phyloP scores from a whole-genome alignment of 1,140 invertebrate species.

The Diabrotica undecimpunctata region DNA sequence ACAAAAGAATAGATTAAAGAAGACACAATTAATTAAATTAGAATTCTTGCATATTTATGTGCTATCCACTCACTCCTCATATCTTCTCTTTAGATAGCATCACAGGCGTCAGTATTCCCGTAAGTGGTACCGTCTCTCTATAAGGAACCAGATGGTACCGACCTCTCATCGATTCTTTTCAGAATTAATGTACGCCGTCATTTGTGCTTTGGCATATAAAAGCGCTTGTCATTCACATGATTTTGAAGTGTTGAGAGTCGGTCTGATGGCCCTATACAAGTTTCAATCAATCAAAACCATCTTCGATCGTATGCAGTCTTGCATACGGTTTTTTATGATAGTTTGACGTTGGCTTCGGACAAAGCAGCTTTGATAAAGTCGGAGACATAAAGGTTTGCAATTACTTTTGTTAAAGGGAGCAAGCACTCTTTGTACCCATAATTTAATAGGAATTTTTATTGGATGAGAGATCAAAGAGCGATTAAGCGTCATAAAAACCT shows the following conservation, averaged over 20 bases:
- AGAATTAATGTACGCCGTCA: constrained; percentile 9
- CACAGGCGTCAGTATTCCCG: not conserved
- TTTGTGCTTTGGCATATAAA: not conserved
- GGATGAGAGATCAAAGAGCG: not conserved
- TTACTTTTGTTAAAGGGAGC: constrained; percentile 6
- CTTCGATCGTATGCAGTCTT: not conserved
- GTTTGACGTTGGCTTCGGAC: not conserved
- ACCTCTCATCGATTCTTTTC: constrained; percentile 9
- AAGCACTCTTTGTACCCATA: constrained; percentile 1
- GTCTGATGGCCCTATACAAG: constrained; percentile 1
- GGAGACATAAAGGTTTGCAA: not conserved
- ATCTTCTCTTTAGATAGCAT: too few species aligned
- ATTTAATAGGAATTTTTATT: constrained; percentile 13
- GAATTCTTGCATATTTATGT: too few species aligned
- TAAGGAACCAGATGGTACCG: not conserved
- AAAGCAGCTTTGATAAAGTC: not conserved
- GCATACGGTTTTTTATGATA: constrained; percentile 6
- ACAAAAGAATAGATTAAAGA: too few species aligned
- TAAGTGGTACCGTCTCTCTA: constrained; percentile 7
- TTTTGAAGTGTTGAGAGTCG: constrained; percentile 4
- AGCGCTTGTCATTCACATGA: constrained; percentile 6
- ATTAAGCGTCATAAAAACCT: too few species aligned
- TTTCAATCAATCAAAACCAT: not conserved
- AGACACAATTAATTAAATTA: too few species aligned
- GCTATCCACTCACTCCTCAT: too few species aligned